Conservation (phyloP, 2,888 invertebrate genomes). For the Lasioglossum calceatum region DNA sequence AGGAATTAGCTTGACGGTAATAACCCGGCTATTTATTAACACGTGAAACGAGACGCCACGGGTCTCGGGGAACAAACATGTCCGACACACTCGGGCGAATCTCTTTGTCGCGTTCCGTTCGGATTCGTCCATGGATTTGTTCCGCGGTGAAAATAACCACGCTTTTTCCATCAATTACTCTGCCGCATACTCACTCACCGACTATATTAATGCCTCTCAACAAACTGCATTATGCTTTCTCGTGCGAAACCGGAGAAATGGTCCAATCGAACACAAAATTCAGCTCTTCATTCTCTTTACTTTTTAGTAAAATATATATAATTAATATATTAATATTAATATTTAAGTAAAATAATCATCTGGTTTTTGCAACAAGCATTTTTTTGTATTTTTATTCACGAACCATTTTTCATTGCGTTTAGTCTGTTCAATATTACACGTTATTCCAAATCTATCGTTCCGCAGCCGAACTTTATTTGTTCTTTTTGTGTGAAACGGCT, state of each 20-base stretch:
- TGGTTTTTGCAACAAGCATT: too few species aligned
- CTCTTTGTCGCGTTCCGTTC: constrained; percentile 6
- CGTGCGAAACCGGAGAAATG: not conserved
- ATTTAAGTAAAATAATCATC: too few species aligned
- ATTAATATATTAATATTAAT: too few species aligned
- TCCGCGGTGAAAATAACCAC: not conserved
- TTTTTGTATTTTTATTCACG: too few species aligned
- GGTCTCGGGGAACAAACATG: constrained; percentile 47
- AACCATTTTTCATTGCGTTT: not conserved
- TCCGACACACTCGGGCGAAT: constrained; percentile 28
- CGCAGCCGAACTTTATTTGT: not conserved
- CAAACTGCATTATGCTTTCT: not conserved
- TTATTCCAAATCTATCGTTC: not conserved
- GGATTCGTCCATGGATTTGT: not conserved
- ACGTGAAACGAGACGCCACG: constrained; percentile 78
- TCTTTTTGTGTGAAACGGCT: not conserved
- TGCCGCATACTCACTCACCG: not conserved
- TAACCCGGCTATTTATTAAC: constrained; percentile 83
- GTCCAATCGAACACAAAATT: not conserved
- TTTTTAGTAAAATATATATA: too few species aligned
- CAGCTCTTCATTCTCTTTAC: not conserved
- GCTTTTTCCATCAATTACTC: not conserved
- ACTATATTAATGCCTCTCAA: not conserved
- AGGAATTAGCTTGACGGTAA: constrained; percentile 83
- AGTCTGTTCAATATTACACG: not conserved